Base-by-base conservation (phyloP, 2,113 vertebrate genomes). In the Mustela nigripes region DNA sequence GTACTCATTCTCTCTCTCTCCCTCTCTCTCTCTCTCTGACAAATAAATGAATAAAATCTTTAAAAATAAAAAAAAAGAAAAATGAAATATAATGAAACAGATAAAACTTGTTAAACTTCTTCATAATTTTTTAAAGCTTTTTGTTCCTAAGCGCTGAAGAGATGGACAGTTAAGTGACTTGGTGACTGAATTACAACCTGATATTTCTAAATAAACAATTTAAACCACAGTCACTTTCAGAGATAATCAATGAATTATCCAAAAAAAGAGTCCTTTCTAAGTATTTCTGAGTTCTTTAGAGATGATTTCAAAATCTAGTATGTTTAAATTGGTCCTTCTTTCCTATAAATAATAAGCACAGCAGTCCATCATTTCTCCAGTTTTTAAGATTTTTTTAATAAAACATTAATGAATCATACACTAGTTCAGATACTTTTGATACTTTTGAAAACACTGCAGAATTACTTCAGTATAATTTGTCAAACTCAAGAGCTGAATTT, bases 391-490 rank as follows among this genome's bases (percentile, higher is more conserved):
- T 31, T 92, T 95, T 69, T 71, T 71, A 90, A 45, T 21, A 93
- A 97, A 98, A 79, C 56, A 8, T 87, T 95, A 92, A 96, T 33
- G 45, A 96, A 92, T 76, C 22, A 91, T 60, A 91, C 10, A 89
- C 19, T 89, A 60, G 62, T 82, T 96, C 62, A 91, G 33, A 91
- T 53, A 48, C 28, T 79, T 95, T 82, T 95, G 33, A 91, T 53
- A 48, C 28, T 79, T 95, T 82, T 95, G 76, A 94, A 97, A 97
- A 88, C 48, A 95, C 5, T 86, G 62, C 21, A 91, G 62, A 84
- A 91, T 91, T 90, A 86, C 26, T 90, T 89, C n/a, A 71, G 24
- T 74, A 88, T 89, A 84, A 88, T 69, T 65, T 84, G 45, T 88
- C 94, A 94, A 94, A 94, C 9, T 91, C 53, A 81, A 89, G 50